Base-by-base conservation (phyloP, 2,797 vertebrate genomes). In the Microctenopoma stevenorrisi region DNA sequence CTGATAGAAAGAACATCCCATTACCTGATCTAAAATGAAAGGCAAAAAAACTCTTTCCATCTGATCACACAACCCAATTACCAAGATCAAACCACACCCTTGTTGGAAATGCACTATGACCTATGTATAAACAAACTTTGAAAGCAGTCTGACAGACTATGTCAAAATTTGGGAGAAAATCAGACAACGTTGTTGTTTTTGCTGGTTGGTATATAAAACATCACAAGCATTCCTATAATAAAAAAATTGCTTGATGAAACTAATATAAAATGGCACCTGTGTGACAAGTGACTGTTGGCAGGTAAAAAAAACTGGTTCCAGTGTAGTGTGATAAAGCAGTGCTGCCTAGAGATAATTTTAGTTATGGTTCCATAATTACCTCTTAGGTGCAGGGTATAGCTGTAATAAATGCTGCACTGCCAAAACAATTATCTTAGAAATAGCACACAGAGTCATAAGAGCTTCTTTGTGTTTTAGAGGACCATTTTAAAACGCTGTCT, bases 281-380 rank as follows among this genome's bases (percentile, higher is more conserved):
- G 40, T 69, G 50, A 82, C 43, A 3, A 62, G 38, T 44, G 35
- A 28, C 44, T 73, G 12, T 66, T 77, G 72, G 68, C 76, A 82
- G 59, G 64, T 74, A 70, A 22, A 72, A 22, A 71, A 48, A 57
- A 67, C 40, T 42, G 25, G 44, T 64, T 79, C 62, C 64, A 71
- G 64, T 65, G 47, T 55, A 30, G 55, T 58, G 48, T 68, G 64
- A 72, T 74, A 65, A 72, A 78, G 52, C 72, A 60, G 49, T 47
- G 48, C 54, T 3, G 68, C 80, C 68, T 74, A 33, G 26, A 66
- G 67, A 77, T 73, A 26, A 64, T 69, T 76, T 78, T 81, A 71
- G 68, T 64, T 69, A 68, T 63, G 69, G 54, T 70, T 68, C 67
- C 60, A 84, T 76, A 74, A 72, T 51, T 81, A 77, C 53, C 65